A percentile compares a stretch with the other conserved stretches of the same genome.
Evolutionary conservation across 2,888 invertebrate genomes (phyloP).

Genomic region (Theodoxus fluviatilis): DNA sequence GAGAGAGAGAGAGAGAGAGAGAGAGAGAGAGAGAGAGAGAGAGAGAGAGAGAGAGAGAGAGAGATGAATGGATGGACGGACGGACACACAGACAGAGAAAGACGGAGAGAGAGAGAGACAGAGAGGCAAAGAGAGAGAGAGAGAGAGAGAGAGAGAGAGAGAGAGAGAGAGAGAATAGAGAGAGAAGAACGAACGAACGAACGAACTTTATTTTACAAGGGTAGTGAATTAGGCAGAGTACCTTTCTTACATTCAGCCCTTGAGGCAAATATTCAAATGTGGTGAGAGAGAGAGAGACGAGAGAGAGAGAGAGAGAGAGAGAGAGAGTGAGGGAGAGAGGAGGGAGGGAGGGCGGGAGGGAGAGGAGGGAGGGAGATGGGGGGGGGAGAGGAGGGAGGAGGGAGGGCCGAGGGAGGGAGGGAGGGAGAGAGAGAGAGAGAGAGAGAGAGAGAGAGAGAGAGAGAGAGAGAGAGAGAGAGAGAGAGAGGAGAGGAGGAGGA

Average conservation of each 20-base stretch:
- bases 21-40: too few species aligned
- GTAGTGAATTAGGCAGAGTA: too few species aligned
- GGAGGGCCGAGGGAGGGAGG: not conserved
- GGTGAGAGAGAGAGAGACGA: slow-evolving; percentile 20
- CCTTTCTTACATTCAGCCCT: too few species aligned
- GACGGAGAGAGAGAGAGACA: not conserved
- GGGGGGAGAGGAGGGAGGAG: too few species aligned
- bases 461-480: not conserved
- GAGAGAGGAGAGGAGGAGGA: not conserved
- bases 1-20: too few species aligned
- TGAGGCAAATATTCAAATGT: too few species aligned
- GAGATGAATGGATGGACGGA: too few species aligned
- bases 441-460: not conserved
- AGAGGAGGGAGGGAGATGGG: not conserved
- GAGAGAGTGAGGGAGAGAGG: not conserved
- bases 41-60: not conserved
- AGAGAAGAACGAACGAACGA: slow-evolving; percentile 4
- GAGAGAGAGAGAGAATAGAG: too few species aligned
- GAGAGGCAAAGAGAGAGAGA: too few species aligned
- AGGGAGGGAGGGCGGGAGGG: not conserved
- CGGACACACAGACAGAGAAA: not conserved
- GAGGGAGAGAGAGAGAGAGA: not conserved
- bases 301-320: slow-evolving; percentile 5
- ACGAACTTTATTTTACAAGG: too few species aligned
- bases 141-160: not conserved